Evolutionary conservation across 2,113 vertebrate genomes (phyloP).

Genomic region (rabbit (Oryctolagus cuniculus)): DNA sequence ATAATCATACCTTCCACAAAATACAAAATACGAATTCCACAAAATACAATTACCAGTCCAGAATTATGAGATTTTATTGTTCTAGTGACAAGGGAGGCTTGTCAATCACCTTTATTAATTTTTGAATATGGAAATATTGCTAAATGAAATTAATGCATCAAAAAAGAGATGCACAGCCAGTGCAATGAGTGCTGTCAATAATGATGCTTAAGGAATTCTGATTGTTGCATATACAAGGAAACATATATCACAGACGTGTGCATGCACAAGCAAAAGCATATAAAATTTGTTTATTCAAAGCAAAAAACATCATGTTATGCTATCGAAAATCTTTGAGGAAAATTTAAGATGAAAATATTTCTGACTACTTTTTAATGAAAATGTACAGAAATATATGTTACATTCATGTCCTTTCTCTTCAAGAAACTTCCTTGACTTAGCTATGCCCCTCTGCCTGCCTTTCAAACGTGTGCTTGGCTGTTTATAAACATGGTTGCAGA

Average conservation of each 20-base stretch:
- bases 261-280: neutral
- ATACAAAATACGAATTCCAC: too few relatives aligned
- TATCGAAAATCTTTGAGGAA: neutral
- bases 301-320: neutral
- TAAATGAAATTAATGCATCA: neutral
- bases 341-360: conserved; percentile 3
- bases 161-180: neutral
- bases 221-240: neutral
- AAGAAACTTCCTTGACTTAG: conserved; percentile 15
- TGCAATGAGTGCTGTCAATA: neutral
- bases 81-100: neutral
- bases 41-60: neutral
- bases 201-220: neutral
- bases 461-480: too few relatives aligned
- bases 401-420: neutral
- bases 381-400: neutral
- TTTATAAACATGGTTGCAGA: too few relatives aligned
- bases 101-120: neutral
- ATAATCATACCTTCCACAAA: neutral
- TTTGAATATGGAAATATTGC: neutral
- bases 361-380: neutral
- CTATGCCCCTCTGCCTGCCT: too few relatives aligned
- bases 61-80: neutral
- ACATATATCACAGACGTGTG: neutral
- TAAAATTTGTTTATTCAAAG: too few relatives aligned